phyloP scores from a whole-genome alignment of 2,888 invertebrate species.

The Rotaria macrura region DNA sequence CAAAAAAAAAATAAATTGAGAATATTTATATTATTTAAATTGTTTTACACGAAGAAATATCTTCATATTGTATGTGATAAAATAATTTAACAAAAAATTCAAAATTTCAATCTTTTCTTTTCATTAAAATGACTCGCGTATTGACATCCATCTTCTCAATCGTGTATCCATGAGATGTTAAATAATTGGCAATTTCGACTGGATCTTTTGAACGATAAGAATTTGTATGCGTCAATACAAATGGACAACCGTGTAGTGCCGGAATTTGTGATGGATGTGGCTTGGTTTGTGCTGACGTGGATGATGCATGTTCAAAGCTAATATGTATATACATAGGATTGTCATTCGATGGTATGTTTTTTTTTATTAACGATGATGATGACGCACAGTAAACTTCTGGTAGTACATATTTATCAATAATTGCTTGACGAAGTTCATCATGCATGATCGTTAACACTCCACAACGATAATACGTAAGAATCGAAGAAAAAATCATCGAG shows the following conservation, averaged over 20 bases:
- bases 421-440: background rate
- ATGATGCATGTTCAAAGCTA: background rate
- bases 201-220: background rate
- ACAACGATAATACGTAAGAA: background rate
- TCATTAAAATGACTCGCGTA: background rate
- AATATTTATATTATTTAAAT: too few species aligned
- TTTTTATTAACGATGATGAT: background rate
- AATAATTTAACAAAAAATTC: background rate
- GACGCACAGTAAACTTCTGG: background rate
- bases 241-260: background rate
- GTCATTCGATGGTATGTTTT: background rate
- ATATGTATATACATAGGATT: background rate
- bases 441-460: background rate
- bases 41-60: background rate
- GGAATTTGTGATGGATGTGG: background rate
- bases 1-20: too few species aligned
- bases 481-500: background rate
- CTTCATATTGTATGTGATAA: background rate
- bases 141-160: background rate
- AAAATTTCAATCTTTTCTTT: background rate
- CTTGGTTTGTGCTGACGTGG: background rate
- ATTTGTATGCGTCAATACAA: background rate
- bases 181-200: background rate
- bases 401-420: background rate
- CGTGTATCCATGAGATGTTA: background rate